Percentiles rank a stretch among this genome's conserved stretches.
Conservation (phyloP, 1,140 invertebrate species). For the Grapholita molesta region DNA sequence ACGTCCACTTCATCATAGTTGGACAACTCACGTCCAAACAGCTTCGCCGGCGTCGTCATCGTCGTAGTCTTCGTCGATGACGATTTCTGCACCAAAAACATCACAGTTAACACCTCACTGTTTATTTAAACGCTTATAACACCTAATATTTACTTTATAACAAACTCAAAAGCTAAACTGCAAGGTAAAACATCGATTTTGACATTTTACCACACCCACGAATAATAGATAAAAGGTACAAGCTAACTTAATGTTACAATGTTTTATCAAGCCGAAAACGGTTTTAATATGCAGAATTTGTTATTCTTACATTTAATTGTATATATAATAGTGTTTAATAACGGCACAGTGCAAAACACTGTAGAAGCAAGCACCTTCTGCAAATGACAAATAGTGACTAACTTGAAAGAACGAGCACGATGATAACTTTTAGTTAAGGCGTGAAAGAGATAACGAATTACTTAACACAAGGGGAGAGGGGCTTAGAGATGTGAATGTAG, state of each 20-base stretch:
- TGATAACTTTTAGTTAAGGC: constrained; percentile 16
- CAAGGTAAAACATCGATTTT: constrained; percentile 42
- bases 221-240: constrained; percentile 16
- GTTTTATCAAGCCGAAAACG: neutral
- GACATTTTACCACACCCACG: constrained; percentile 61
- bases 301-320: constrained; percentile 11
- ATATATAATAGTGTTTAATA: constrained; percentile 1
- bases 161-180: constrained; percentile 21
- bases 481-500: constrained; percentile 21
- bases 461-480: constrained; percentile 34
- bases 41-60: constrained; percentile 91
- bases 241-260: neutral
- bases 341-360: neutral
- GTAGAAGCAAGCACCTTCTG: constrained; percentile 36
- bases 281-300: neutral
- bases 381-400: constrained; percentile 57
- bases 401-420: constrained; percentile 32
- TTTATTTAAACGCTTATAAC: neutral
- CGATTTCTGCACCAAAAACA: constrained; percentile 83
- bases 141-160: constrained; percentile 29
- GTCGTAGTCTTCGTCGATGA: constrained; percentile 91
- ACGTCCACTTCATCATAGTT: constrained; percentile 98
- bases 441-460: constrained; percentile 36
- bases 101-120: constrained; percentile 32
- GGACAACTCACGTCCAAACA: constrained; percentile 95